These are phyloP conservation scores for Philaethria dido DNA, from an alignment of 2,888 invertebrate genomes.

Conservation along the genomic window DNA sequence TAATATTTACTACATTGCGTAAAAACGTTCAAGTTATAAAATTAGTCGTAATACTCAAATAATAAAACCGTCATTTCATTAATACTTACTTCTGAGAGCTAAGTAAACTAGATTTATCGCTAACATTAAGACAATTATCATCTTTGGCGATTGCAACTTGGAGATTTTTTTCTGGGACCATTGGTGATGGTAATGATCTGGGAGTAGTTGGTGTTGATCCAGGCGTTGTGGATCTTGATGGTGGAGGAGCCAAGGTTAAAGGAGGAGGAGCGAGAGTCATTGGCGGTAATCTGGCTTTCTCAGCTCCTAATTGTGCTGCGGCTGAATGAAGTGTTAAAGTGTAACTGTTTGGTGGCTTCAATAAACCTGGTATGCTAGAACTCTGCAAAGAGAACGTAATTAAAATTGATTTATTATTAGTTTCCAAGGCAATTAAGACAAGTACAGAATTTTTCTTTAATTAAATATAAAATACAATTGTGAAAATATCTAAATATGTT, in stretches of 20 bases:
- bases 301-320: conserved; percentile 67
- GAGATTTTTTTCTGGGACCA: conserved; percentile 72
- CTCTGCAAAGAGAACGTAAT: conserved; percentile 66
- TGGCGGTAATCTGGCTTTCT: conserved; percentile 75
- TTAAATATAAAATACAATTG: background rate
- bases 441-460: background rate
- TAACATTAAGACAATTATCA: conserved; percentile 71
- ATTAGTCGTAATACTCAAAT: no score
- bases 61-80: background rate
- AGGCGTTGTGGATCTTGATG: conserved; percentile 61
- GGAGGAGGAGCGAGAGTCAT: conserved; percentile 67
- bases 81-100: conserved; percentile 74
- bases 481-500: conserved; percentile 11
- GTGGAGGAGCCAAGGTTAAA: conserved; percentile 61
- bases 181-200: conserved; percentile 67
- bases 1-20: no score
- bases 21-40: no score
- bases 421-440: background rate
- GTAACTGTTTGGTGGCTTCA: conserved; percentile 87
- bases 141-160: conserved; percentile 73
- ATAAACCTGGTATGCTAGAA: conserved; percentile 85
- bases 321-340: conserved; percentile 77
- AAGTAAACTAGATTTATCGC: conserved; percentile 77
- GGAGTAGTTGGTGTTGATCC: conserved; percentile 66
- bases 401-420: background rate